A percentile compares a stretch with the other conserved stretches of the same genome.
phyloP scores from a whole-genome alignment of 2,113 vertebrate genomes.

The Pygoscelis adeliae region DNA sequence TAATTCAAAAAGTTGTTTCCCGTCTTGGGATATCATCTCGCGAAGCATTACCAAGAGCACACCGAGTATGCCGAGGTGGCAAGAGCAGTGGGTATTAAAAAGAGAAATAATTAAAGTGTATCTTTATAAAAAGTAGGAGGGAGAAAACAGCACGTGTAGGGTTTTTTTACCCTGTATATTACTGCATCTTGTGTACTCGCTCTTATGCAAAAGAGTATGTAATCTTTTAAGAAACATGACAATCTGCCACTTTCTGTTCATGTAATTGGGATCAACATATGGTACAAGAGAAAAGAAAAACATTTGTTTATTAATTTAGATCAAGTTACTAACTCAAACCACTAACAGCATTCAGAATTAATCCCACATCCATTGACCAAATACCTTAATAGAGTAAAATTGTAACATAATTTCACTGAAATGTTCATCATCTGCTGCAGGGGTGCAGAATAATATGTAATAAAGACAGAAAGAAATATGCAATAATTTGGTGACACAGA shows the following conservation, averaged over 20 bases:
- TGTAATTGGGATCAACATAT: constrained; percentile 72
- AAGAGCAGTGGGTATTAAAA: constrained; percentile 29
- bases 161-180: constrained; percentile 59
- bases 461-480: neutral
- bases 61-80: constrained; percentile 3
- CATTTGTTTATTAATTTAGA: constrained; percentile 79
- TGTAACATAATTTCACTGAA: constrained; percentile 15
- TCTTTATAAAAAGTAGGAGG: constrained; percentile 68
- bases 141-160: constrained; percentile 47
- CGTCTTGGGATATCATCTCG: constrained; percentile 24
- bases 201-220: constrained; percentile 68
- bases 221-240: constrained; percentile 73
- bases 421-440: neutral
- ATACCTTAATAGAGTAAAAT: constrained; percentile 53
- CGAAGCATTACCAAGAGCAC: constrained; percentile 26
- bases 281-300: constrained; percentile 72
- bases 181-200: constrained; percentile 63
- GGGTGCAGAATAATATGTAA: neutral
- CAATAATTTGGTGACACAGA: constrained; percentile 22
- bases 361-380: constrained; percentile 63
- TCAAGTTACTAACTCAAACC: constrained; percentile 70
- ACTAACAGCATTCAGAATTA: constrained; percentile 62
- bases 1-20: constrained; percentile 55
- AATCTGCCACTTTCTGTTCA: constrained; percentile 73
- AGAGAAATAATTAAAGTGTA: constrained; percentile 60